Evolutionary conservation across 2,113 vertebrate species (phyloP), one percentile per base, ranked within the genome.

Genomic region (Zosterops japonicus): DNA sequence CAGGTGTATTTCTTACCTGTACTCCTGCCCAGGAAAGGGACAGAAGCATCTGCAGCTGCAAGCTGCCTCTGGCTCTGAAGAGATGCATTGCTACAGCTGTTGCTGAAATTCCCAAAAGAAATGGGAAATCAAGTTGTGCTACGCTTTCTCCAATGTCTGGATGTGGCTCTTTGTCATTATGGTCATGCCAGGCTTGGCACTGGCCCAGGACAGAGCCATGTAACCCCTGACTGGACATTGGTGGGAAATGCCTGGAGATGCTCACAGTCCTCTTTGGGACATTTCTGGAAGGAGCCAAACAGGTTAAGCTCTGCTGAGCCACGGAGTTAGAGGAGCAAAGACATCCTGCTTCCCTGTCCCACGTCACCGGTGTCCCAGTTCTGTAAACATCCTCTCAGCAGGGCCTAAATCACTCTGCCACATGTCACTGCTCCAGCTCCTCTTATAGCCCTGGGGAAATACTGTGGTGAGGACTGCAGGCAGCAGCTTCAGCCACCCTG

Each of bases 221-320:
- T n/a, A 52, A 78, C 2, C 7, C 28, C 28, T 65, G 69, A 6
- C 2, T 23, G 77, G n/a, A 24, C 36, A 1, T 4, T 3, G n/a
- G 17, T 65, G 42, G 36, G 46, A 61, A 74, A n/a, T 0, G 2
- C 76, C 63, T 41, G 31, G 68, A 61, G 36, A 39, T 3, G 6
- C 35, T 36, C 68, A 6, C 2, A 2, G 57, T 4, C 80, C 28
- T 53, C 35, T 87, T 31, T 59, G 72, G 69, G 56, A 78, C 60
- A 50, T 63, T 91, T 90, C 52, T 80, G 59, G 79, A 86, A 90
- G 90, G 63, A 90, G 53, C 78, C 78, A 82, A 94, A 79, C 92
- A 93, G 87, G 92, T 94, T 95, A 95, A 95, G 95, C 90, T 82
- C 92, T 92, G 88, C 85, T 96, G 94, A 96, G 90, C 94, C 92